Percentiles rank a stretch among this genome's conserved stretches.
Evolutionary conservation across 23 tunicate genomes (phyloP).

Genomic region (Diplosoma virens): DNA sequence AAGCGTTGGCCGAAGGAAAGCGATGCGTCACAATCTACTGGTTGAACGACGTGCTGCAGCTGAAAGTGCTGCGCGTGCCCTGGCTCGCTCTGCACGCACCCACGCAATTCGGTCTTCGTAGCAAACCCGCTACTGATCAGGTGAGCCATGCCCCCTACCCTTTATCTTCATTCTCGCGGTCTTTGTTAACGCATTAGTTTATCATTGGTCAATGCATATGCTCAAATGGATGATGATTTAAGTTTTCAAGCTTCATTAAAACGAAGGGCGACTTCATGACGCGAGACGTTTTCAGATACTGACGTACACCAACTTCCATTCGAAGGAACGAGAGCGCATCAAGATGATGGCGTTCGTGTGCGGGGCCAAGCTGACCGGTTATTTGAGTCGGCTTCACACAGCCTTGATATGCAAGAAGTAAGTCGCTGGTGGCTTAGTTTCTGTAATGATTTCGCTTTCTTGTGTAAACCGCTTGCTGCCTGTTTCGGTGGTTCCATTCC

Average conservation of each 20-base stretch:
- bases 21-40: slow-evolving; percentile 90
- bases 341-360: slow-evolving; percentile 78
- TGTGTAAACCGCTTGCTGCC: too few species aligned
- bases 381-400: slow-evolving; percentile 39
- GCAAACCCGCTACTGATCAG: slow-evolving; percentile 70
- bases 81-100: slow-evolving; percentile 84
- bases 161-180: neutral
- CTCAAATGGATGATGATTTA: too few species aligned
- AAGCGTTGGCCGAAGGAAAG: slow-evolving; percentile 67
- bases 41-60: slow-evolving; percentile 77
- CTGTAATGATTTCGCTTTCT: too few species aligned
- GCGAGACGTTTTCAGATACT: slow-evolving; percentile 54
- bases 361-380: slow-evolving; percentile 71
- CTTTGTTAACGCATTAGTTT: neutral
- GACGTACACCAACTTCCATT: slow-evolving; percentile 74
- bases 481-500: too few species aligned
- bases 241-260: neutral
- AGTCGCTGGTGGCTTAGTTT: too few species aligned
- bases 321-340: slow-evolving; percentile 65
- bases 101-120: slow-evolving; percentile 24
- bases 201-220: too few species aligned
- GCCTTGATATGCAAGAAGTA: slow-evolving; percentile 75
- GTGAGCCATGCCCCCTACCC: slow-evolving; percentile 23
- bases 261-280: neutral
- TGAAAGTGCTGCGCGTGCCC: slow-evolving; percentile 51